Conservation (phyloP, 2,113 vertebrate genomes). For the Paracanthobrama guichenoti region DNA sequence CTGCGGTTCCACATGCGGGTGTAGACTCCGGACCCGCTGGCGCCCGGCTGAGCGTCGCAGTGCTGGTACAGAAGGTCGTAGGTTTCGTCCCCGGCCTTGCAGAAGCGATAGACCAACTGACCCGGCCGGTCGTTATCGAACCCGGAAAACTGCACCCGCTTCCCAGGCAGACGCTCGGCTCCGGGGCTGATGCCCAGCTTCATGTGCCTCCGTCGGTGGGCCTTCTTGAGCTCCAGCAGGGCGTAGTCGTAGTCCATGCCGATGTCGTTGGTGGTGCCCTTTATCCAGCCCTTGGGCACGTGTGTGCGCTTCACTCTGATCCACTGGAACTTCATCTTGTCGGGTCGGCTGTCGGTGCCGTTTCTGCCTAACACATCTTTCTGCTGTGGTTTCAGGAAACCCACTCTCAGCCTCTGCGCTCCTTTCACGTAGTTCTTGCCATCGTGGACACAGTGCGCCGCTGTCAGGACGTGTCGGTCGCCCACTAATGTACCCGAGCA, state of each 20-base stretch:
- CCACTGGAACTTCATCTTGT: conserved; percentile 97
- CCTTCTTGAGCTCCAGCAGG: conserved; percentile 92
- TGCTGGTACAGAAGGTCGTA: conserved; percentile 93
- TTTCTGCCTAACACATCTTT: conserved; percentile 76
- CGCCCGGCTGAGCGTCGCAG: conserved; percentile 93
- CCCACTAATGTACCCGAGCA: conserved; percentile 93
- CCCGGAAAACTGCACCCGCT: conserved; percentile 93
- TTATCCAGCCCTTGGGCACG: conserved; percentile 98
- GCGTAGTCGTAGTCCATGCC: conserved; percentile 99
- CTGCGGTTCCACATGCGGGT: conserved; percentile 92
- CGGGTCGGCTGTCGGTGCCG: conserved; percentile 63
- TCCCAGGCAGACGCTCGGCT: conserved; percentile 82
- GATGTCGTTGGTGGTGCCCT: conserved; percentile 93
- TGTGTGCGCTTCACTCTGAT: conserved; percentile 94
- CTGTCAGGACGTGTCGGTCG: conserved; percentile 91
- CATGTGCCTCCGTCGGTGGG: conserved; percentile 94
- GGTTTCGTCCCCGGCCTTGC: conserved; percentile 88
- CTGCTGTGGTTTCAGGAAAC: conserved; percentile 86
- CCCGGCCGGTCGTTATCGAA: conserved; percentile 91
- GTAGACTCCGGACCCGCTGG: conserved; percentile 94
- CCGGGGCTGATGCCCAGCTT: conserved; percentile 91
- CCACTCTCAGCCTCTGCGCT: conserved; percentile 90
- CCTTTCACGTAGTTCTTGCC: conserved; percentile 97
- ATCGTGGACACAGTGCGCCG: conserved; percentile 94
- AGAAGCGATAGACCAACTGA: conserved; percentile 94